Percentiles rank a stretch among this genome's conserved stretches.
phyloP scores from a whole-genome alignment of 2,113 vertebrate genomes.

The Syrmaticus mikado region DNA sequence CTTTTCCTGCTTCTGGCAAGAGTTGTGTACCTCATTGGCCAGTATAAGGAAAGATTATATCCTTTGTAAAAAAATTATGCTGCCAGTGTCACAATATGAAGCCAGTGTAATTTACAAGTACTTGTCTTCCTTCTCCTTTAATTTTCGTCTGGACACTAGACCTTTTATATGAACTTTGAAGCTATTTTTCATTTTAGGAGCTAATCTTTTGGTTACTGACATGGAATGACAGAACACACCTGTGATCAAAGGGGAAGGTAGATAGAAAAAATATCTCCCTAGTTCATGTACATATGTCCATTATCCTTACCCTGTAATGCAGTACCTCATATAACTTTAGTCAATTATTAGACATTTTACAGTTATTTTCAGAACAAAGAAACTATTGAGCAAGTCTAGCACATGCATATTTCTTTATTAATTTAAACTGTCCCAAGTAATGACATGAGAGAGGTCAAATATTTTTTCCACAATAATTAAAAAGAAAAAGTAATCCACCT shows the following conservation, averaged over 20 bases:
- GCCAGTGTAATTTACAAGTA: conserved; percentile 55
- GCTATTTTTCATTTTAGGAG: conserved; percentile 35
- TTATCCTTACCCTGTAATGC: conserved; percentile 20
- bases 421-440: conserved; percentile 39
- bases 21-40: neutral
- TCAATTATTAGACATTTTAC: conserved; percentile 51
- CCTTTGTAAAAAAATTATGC: conserved; percentile 6
- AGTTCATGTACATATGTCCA: neutral
- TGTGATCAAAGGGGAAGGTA: conserved; percentile 58
- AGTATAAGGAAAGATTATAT: conserved; percentile 21
- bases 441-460: conserved; percentile 4
- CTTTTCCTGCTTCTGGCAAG: conserved; percentile 6
- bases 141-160: conserved; percentile 11
- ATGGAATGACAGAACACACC: conserved; percentile 61
- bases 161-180: conserved; percentile 59
- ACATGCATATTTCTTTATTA: conserved; percentile 8
- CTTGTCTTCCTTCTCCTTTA: conserved; percentile 1
- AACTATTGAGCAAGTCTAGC: conserved; percentile 28
- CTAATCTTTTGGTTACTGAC: conserved; percentile 56
- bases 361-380: conserved; percentile 61
- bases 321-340: conserved; percentile 15
- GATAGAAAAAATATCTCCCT: neutral
- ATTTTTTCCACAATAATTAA: neutral
- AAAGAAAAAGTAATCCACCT: neutral
- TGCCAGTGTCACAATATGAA: neutral